These are phyloP conservation scores for Sander lucioperca DNA, from an alignment of 2,113 vertebrate genomes.

Conservation along the genomic window DNA sequence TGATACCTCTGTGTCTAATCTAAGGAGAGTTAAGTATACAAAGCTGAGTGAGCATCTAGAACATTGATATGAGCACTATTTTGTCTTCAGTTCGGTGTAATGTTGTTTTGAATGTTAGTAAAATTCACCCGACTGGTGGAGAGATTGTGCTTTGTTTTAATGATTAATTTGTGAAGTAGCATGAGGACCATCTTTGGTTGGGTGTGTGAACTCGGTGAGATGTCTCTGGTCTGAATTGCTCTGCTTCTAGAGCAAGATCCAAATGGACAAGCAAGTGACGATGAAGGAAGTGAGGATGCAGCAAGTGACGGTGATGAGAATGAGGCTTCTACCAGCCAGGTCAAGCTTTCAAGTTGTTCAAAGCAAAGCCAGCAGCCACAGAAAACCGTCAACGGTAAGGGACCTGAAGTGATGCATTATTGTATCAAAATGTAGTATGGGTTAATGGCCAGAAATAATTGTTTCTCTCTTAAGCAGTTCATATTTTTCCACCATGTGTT, in stretches of 20 bases:
- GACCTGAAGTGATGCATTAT: not conserved
- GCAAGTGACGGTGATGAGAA: slow-evolving; percentile 14
- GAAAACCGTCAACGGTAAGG: slow-evolving; percentile 38
- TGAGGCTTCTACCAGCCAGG: not conserved
- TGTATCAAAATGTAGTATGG: not conserved
- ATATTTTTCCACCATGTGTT: not conserved
- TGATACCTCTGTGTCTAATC: not conserved
- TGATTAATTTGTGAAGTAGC: not conserved
- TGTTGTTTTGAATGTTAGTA: not conserved
- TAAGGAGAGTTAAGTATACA: not conserved
- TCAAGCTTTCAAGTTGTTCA: not conserved
- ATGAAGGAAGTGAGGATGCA: slow-evolving; percentile 1
- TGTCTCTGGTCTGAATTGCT: not conserved
- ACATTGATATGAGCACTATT: not conserved
- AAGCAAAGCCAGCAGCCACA: slow-evolving; percentile 14
- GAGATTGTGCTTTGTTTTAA: not conserved
- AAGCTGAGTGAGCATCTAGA: not conserved
- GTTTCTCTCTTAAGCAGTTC: not conserved
- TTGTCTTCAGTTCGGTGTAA: not conserved
- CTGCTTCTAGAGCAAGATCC: slow-evolving; percentile 7
- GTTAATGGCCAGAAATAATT: not conserved
- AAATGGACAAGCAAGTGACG: slow-evolving; percentile 2
- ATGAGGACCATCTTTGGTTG: no score
- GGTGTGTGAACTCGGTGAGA: not conserved
- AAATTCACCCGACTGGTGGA: not conserved